These are phyloP conservation scores for Anarhynchus alexandrinus DNA, from an alignment of 2,113 vertebrate species.

Conservation along the genomic window DNA sequence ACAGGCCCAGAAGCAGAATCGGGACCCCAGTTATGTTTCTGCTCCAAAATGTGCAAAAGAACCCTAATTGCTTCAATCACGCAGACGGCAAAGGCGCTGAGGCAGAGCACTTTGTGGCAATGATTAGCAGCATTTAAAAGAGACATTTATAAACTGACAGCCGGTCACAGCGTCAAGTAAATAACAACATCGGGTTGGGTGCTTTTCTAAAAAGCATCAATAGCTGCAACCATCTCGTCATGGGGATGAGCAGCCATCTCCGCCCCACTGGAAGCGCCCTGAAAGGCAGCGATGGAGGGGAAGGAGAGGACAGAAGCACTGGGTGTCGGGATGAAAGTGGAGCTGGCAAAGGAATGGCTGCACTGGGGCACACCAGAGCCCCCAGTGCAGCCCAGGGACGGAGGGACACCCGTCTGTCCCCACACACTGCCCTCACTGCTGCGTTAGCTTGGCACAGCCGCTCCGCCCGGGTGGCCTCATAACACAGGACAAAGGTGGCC, in stretches of 20 bases:
- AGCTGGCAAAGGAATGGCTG: not conserved
- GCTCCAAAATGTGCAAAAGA: constrained; percentile 8
- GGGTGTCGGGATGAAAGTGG: accelerated
- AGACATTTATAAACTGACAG: constrained; percentile 59
- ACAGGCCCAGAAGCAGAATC: not conserved
- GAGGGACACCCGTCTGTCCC: not conserved
- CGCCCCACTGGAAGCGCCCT: accelerated
- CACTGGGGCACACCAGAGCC: not conserved
- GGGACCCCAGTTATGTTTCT: not conserved
- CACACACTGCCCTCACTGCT: not conserved
- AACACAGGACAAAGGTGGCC: not conserved
- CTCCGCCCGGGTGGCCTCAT: accelerated
- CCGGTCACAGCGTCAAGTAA: not conserved
- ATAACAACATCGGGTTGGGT: not conserved
- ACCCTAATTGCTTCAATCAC: not conserved
- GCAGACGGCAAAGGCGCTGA: constrained; percentile 21
- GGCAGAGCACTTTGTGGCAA: constrained; percentile 18
- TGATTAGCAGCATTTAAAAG: constrained; percentile 58
- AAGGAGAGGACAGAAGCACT: not conserved
- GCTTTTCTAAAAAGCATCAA: not conserved
- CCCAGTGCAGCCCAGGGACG: accelerated
- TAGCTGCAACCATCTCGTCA: not conserved
- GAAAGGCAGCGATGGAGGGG: not conserved
- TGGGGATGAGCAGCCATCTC: not conserved
- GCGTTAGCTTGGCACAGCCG: not conserved